Evolutionary conservation across 2,888 invertebrate genomes (phyloP).

Genomic region (Scrobipalpa atriplicella): DNA sequence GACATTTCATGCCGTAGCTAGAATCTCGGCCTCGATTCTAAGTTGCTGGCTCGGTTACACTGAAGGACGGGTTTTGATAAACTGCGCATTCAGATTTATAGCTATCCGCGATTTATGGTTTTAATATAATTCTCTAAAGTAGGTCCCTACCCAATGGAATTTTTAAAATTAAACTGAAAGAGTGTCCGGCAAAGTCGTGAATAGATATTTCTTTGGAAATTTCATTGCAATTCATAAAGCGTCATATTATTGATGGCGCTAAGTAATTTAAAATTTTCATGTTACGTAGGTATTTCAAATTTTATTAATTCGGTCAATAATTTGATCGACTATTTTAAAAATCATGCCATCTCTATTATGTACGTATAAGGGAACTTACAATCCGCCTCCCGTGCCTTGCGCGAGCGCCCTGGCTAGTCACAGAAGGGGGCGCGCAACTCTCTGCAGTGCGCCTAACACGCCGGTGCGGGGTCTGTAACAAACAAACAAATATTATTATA

Average conservation of each 20-base stretch:
- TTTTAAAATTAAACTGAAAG: background rate
- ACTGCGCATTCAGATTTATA: slow-evolving; percentile 4
- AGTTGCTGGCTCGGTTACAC: slow-evolving; percentile 4
- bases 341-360: too few relatives aligned
- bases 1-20: background rate
- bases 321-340: too few relatives aligned
- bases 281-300: too few relatives aligned
- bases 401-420: slow-evolving; percentile 77
- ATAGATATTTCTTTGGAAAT: background rate
- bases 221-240: too few relatives aligned
- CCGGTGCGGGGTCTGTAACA: slow-evolving; percentile 73
- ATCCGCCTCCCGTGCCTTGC: slow-evolving; percentile 79
- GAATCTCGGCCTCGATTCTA: background rate
- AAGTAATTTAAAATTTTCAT: too few relatives aligned
- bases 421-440: slow-evolving; percentile 72
- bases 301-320: too few relatives aligned
- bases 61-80: slow-evolving; percentile 3
- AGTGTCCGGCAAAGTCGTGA: background rate
- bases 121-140: background rate
- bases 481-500: slow-evolving; percentile 32
- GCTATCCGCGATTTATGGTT: background rate
- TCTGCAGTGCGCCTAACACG: slow-evolving; percentile 72
- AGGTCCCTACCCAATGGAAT: background rate
- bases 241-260: too few relatives aligned
- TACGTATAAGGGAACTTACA: too few relatives aligned